Evolutionary conservation across 2,797 vertebrate species (phyloP).

Genomic region (Myotis daubentonii): DNA sequence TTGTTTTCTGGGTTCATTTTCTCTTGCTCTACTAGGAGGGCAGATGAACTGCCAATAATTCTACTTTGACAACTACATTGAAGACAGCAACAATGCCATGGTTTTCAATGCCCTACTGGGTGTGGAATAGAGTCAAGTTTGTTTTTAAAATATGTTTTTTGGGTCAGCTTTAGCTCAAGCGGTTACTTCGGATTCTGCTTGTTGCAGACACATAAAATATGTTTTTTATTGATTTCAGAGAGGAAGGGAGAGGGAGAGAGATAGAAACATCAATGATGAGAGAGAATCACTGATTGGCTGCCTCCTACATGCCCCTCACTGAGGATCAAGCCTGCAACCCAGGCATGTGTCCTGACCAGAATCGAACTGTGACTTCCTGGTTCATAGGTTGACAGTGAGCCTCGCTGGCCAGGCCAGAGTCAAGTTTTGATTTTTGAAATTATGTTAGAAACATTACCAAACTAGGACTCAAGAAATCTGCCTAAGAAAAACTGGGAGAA

Average conservation of each 20-base stretch:
- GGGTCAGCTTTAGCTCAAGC: too few species aligned
- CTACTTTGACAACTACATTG: not conserved
- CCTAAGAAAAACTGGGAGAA: constrained; percentile 32
- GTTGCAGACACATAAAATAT: too few species aligned
- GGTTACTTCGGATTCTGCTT: too few species aligned
- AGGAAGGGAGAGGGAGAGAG: too few species aligned
- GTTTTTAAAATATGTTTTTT: not conserved
- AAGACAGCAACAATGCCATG: not conserved
- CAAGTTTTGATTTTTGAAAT: constrained; percentile 46
- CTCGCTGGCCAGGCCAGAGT: too few species aligned
- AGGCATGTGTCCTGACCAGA: too few species aligned
- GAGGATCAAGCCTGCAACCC: too few species aligned
- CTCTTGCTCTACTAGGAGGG: not conserved
- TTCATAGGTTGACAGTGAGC: too few species aligned
- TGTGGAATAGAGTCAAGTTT: not conserved
- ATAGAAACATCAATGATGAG: too few species aligned
- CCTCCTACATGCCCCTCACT: too few species aligned
- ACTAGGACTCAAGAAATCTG: constrained; percentile 3
- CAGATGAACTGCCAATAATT: not conserved
- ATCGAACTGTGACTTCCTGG: too few species aligned
- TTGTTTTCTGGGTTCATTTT: not conserved
- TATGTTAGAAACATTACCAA: constrained; percentile 45
- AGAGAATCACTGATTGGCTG: too few species aligned
- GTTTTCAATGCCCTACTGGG: not conserved
- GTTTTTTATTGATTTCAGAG: not conserved